Base-by-base conservation (phyloP, 2,797 vertebrate genomes). In the Acanthiza pusilla region DNA sequence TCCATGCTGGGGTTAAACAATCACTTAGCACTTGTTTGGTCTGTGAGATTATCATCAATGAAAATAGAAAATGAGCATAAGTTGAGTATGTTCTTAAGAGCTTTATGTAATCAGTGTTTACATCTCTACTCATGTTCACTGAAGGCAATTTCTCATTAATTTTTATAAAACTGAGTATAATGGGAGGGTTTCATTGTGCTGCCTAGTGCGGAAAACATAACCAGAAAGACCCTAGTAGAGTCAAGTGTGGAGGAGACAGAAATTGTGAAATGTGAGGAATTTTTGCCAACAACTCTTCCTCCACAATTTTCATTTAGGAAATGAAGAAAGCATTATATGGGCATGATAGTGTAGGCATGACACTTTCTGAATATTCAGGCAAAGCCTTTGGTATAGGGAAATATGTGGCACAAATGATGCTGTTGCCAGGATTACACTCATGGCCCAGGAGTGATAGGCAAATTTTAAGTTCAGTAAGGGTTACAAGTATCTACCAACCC, bases 311-410 rank as follows among this genome's bases (percentile, higher is more conserved):
- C 16, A 68, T 43, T 12, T 34, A 1, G 5, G 40, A 81, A 89
- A 60, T 26, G 18, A 92, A 74, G 45, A 80, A 51, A 73, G 7
- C 38, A 65, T 66, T 88, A 58, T 42, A 62, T 45, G 15, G 29
- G 11, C 18, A 18, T 26, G 20, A 58, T 2, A 61, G 12, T 0
- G 0, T 14, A 32, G 27, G 11, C 38, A 23, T 47, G 32, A n/a
- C 34, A 32, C 57, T 60, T 85, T 27, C 66, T 58, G 22, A 84
- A 81, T 30, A 72, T 16, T 34, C 26, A 58, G 32, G 36, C 21
- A 68, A 74, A 83, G 38, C 34, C 34, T 73, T 70, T 61, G 60
- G 38, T 48, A 34, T 9, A 67, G 7, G 34, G 45, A 81, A 84
- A 38, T 20, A 55, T 0, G 1, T 34, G 53, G 30, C 29, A 78